A percentile compares a stretch with the other conserved stretches of the same genome.
Evolutionary conservation across 2,113 vertebrate species (phyloP).

Genomic region (Ptilonorhynchus violaceus): DNA sequence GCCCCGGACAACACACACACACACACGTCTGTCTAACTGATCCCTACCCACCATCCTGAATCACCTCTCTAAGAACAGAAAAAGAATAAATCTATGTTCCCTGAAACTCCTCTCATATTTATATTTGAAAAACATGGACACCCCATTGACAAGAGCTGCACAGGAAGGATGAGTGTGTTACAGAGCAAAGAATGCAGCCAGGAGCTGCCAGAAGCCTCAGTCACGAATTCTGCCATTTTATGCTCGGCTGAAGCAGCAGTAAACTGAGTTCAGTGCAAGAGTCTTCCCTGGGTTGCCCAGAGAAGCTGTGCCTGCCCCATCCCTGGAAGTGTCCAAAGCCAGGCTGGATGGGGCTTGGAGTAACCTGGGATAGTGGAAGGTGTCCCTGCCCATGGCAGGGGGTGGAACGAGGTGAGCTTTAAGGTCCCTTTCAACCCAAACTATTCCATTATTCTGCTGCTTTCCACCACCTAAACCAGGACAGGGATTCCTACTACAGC

Average conservation of each 20-base stretch:
- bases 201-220: neutral
- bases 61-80: neutral
- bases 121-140: neutral
- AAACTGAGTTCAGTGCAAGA: neutral
- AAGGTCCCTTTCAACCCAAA: neutral
- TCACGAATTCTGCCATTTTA: neutral
- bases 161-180: neutral
- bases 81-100: neutral
- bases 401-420: too few relatives aligned
- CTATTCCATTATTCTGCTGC: neutral
- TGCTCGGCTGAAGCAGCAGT: neutral
- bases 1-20: neutral
- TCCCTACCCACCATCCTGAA: neutral
- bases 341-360: accelerated
- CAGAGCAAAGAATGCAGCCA: neutral
- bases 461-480: neutral
- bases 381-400: neutral
- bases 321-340: neutral
- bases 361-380: neutral
- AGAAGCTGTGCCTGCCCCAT: neutral
- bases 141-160: neutral
- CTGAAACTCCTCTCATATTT: neutral
- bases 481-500: neutral
- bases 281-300: neutral
- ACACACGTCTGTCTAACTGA: neutral